Evolutionary conservation across 2,113 vertebrate species (phyloP).

Genomic region (Stigmatopora argus): DNA sequence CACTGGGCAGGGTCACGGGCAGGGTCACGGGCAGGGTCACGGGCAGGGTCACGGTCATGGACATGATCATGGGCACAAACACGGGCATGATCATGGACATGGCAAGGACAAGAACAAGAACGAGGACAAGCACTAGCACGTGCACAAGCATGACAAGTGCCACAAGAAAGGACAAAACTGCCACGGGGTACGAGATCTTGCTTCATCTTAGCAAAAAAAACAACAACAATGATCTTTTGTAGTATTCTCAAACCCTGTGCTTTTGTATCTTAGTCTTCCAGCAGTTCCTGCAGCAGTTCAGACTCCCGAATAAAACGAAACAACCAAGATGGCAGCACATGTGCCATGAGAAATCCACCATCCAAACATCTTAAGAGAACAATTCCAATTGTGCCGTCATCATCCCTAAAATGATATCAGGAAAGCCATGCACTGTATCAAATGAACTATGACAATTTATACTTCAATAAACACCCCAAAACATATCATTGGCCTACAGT

Average conservation of each 20-base stretch:
- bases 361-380: background rate
- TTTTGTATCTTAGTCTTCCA: slow-evolving; percentile 44
- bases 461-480: too few species aligned
- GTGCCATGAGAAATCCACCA: slow-evolving; percentile 23
- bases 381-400: background rate
- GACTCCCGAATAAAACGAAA: slow-evolving; percentile 58
- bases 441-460: too few species aligned
- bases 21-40: background rate
- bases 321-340: slow-evolving; percentile 45
- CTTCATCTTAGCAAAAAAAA: background rate
- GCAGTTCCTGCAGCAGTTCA: slow-evolving; percentile 47
- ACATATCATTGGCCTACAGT: too few species aligned
- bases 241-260: background rate
- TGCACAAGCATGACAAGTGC: slow-evolving; percentile 35
- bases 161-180: slow-evolving; percentile 50
- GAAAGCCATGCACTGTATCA: too few species aligned
- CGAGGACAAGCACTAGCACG: slow-evolving; percentile 27
- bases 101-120: background rate
- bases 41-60: slow-evolving; percentile 11
- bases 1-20: background rate
- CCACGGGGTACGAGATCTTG: slow-evolving; percentile 37
- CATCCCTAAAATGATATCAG: background rate
- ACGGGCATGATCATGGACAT: slow-evolving; percentile 12
- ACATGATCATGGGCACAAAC: background rate
- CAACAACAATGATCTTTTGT: too few species aligned